Conservation (phyloP, 2,888 invertebrate species). For the Thumatha senex region DNA sequence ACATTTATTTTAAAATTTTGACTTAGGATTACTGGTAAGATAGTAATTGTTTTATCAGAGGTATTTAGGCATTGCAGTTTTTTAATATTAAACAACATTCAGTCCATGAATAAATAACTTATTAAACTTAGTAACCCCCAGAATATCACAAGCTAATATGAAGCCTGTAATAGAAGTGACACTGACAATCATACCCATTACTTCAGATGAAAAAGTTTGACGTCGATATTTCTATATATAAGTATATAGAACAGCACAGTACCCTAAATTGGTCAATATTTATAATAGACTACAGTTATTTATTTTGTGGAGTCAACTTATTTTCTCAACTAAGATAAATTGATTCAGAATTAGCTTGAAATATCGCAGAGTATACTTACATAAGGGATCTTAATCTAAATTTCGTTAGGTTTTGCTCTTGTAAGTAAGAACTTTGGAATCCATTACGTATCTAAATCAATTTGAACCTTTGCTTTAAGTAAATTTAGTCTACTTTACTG, state of each 20-base stretch:
- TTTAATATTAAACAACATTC: too few relatives aligned
- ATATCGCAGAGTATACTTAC: constrained; percentile 10
- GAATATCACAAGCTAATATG: too few relatives aligned
- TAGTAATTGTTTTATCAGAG: too few relatives aligned
- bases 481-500: too few relatives aligned
- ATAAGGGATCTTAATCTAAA: constrained; percentile 16
- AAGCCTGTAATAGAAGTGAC: too few relatives aligned
- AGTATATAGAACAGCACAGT: neutral
- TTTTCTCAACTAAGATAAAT: constrained; percentile 11
- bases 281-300: constrained; percentile 2
- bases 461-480: neutral
- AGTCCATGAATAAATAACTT: too few relatives aligned
- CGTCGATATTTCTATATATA: neutral
- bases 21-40: too few relatives aligned
- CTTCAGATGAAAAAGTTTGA: too few relatives aligned
- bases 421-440: constrained; percentile 13
- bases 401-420: constrained; percentile 9
- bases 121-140: too few relatives aligned
- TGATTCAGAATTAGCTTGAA: constrained; percentile 9
- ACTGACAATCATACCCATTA: too few relatives aligned
- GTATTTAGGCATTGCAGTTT: too few relatives aligned
- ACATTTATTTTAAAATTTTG: too few relatives aligned
- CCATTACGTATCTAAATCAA: constrained; percentile 7
- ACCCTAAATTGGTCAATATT: neutral
- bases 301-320: constrained; percentile 1